A percentile compares a stretch with the other conserved stretches of the same genome.
Conservation (phyloP, 2,113 vertebrate species). For the Pseudolaguvia tuberculata region DNA sequence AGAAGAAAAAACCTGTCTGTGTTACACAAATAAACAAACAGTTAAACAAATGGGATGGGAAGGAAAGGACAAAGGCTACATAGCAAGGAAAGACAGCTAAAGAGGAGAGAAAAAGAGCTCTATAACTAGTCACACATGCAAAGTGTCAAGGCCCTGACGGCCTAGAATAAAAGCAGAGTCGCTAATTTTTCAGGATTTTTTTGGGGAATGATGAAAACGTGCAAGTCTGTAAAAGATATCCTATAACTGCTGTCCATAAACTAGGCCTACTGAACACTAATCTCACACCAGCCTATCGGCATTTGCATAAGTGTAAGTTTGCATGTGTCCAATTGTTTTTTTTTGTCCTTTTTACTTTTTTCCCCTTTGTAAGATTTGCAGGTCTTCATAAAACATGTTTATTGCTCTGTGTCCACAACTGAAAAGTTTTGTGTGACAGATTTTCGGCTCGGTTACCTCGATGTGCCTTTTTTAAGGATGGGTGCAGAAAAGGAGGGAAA, state of each 20-base stretch:
- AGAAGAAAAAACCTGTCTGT: constrained; percentile 48
- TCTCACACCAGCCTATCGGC: constrained; percentile 73
- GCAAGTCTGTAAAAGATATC: constrained; percentile 77
- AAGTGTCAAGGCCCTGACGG: constrained; percentile 86
- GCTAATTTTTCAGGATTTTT: constrained; percentile 54
- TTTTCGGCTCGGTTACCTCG: constrained; percentile 57
- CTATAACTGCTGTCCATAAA: constrained; percentile 75
- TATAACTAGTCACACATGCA: constrained; percentile 99
- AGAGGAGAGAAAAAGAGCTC: constrained; percentile 77
- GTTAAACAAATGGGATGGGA: constrained; percentile 40
- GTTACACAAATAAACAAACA: constrained; percentile 58
- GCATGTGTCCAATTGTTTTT: constrained; percentile 67
- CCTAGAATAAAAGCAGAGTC: constrained; percentile 73
- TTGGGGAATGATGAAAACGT: constrained; percentile 78
- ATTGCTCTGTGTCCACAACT: constrained; percentile 75
- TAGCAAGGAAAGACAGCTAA: constrained; percentile 69
- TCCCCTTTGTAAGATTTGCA: constrained; percentile 67
- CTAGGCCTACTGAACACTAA: constrained; percentile 69
- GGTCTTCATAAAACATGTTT: constrained; percentile 66
- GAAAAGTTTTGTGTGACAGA: constrained; percentile 62
- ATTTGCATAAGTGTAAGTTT: constrained; percentile 79
- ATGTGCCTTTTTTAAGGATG: constrained; percentile 60
- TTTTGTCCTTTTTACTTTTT: constrained; percentile 13
- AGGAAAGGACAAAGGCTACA: constrained; percentile 50
- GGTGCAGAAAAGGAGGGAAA: constrained; percentile 67